Evolutionary conservation across 2,797 vertebrate genomes (phyloP).

Genomic region (Urophycis tenuis): DNA sequence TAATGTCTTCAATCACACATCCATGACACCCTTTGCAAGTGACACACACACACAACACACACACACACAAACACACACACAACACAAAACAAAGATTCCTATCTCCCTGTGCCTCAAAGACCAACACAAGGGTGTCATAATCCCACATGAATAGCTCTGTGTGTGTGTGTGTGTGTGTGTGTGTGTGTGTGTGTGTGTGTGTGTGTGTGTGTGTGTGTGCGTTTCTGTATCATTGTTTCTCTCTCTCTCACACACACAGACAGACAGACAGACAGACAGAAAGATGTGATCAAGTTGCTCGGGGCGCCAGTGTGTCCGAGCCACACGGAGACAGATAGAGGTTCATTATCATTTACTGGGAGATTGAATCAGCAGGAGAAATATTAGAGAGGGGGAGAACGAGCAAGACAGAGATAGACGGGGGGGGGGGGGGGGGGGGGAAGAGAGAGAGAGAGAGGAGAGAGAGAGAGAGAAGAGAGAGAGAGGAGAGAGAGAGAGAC

Average conservation of each 20-base stretch:
- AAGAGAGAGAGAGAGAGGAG: too few species aligned
- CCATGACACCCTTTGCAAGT: slow-evolving; percentile 14
- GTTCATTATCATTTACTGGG: slow-evolving; percentile 65
- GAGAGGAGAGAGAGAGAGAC: slow-evolving; percentile 11
- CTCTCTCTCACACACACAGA: too few species aligned
- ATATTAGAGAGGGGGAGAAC: slow-evolving; percentile 16
- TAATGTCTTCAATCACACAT: slow-evolving; percentile 63
- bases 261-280: slow-evolving; percentile 30
- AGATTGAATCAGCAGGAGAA: slow-evolving; percentile 61
- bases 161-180: slow-evolving; percentile 25
- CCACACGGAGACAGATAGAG: slow-evolving; percentile 60
- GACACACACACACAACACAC: slow-evolving; percentile 37
- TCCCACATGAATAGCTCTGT: slow-evolving; percentile 64
- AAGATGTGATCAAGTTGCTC: slow-evolving; percentile 59
- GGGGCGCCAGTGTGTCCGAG: slow-evolving; percentile 59
- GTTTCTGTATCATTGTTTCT: slow-evolving; percentile 42
- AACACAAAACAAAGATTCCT: slow-evolving; percentile 52
- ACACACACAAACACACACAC: slow-evolving; percentile 29
- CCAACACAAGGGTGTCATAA: slow-evolving; percentile 69
- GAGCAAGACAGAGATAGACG: slow-evolving; percentile 8
- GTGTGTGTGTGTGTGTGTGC: neutral
- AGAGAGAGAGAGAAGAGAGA: too few species aligned
- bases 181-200: slow-evolving; percentile 6
- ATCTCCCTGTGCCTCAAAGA: slow-evolving; percentile 69
- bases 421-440: slow-evolving; percentile 3